Conservation (phyloP, 2,113 vertebrate species). For the Manacus vitellinus region DNA sequence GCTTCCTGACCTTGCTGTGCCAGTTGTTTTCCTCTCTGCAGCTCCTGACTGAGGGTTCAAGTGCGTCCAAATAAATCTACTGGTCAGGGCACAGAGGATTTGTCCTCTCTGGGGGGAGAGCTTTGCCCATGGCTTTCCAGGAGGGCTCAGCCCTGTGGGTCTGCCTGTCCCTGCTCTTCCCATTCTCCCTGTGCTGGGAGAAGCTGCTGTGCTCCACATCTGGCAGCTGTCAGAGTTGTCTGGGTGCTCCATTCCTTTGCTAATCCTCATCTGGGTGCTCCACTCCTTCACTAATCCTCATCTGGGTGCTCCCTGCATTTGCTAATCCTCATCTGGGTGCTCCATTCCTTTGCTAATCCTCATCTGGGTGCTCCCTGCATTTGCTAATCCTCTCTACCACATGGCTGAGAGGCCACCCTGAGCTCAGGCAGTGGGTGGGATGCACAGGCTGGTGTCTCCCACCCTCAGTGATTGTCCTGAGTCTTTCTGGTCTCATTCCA, state of each 20-base stretch:
- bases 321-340: background rate
- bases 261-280: background rate
- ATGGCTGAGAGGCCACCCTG: background rate
- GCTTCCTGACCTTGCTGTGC: background rate
- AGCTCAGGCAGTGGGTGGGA: background rate
- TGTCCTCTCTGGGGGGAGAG: background rate
- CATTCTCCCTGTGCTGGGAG: background rate
- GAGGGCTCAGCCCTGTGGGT: background rate
- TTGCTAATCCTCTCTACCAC: background rate
- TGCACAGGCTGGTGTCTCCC: background rate
- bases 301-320: background rate
- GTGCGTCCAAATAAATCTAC: background rate
- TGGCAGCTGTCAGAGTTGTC: background rate
- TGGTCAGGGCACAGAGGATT: background rate
- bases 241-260: background rate
- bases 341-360: too few species aligned
- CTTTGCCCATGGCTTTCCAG: background rate
- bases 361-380: background rate
- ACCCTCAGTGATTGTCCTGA: rapidly evolving
- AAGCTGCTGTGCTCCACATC: rapidly evolving
- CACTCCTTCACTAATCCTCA: background rate
- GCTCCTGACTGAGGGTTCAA: background rate
- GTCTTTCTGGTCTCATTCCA: background rate
- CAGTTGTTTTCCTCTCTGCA: background rate
- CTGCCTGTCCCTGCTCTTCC: background rate